Conservation (phyloP, 2,797 vertebrate genomes). For the Schizopygopsis pylzovi region DNA sequence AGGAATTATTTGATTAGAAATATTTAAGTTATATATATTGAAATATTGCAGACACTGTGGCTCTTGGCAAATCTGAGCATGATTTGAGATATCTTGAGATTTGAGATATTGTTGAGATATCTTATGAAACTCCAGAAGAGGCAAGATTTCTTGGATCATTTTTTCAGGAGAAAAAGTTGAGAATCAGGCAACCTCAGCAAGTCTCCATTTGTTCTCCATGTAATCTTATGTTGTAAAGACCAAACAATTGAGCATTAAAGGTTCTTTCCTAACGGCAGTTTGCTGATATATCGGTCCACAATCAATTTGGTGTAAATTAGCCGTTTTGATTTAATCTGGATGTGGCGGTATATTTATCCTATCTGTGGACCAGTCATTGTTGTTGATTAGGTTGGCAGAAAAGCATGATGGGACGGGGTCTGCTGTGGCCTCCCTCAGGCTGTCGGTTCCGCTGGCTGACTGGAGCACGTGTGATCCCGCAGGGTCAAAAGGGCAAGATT, state of each 20-base stretch:
- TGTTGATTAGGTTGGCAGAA: conserved; percentile 24
- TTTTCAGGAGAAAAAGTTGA: not conserved
- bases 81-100: not conserved
- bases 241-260: not conserved
- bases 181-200: too few species aligned
- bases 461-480: conserved; percentile 44
- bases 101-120: not conserved
- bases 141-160: not conserved
- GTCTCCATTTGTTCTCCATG: not conserved
- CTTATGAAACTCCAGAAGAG: not conserved
- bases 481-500: conserved; percentile 75
- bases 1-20: not conserved
- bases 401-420: conserved; percentile 24
- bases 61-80: not conserved
- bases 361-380: conserved; percentile 15
- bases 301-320: conserved; percentile 11
- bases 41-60: not conserved
- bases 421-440: conserved; percentile 12
- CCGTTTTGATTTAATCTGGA: not conserved
- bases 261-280: not conserved
- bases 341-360: not conserved
- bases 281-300: not conserved
- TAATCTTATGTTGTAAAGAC: not conserved
- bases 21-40: not conserved
- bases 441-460: conserved; percentile 24